Percentiles rank a stretch among this genome's conserved stretches.
Conservation (phyloP, 1,140 invertebrate species). For the Cyrtorhinus lividipennis region DNA sequence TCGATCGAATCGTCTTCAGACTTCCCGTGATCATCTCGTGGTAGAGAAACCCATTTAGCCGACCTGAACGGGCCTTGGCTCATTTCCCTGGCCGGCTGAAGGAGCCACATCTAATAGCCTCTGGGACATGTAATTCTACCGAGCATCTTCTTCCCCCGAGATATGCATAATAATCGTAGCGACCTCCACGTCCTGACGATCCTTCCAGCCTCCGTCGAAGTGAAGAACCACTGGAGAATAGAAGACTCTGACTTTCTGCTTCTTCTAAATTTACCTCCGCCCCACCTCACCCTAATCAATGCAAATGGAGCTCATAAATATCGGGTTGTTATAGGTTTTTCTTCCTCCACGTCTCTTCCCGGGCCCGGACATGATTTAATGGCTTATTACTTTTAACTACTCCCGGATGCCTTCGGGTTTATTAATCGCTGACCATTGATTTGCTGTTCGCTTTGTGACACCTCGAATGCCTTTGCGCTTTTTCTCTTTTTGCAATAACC, state of each 20-base stretch:
- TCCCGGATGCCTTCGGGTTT: neutral
- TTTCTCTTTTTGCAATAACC: neutral
- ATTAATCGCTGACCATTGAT: neutral
- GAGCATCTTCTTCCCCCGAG: neutral
- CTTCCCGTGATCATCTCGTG: too few species aligned
- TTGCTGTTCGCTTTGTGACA: neutral
- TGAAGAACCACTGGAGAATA: neutral
- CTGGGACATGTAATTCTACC: neutral
- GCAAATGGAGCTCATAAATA: conserved; percentile 13
- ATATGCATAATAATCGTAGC: neutral
- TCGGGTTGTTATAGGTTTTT: conserved; percentile 12
- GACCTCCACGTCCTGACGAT: neutral
- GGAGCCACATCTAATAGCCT: neutral
- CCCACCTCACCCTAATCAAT: conserved; percentile 8
- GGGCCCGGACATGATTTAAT: conserved; percentile 1
- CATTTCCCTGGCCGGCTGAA: neutral
- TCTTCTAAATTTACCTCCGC: conserved; percentile 9
- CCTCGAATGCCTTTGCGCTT: neutral
- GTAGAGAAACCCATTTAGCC: neutral
- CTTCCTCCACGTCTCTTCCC: neutral
- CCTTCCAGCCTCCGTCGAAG: neutral
- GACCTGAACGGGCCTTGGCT: neutral
- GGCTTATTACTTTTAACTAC: conserved; percentile 14
- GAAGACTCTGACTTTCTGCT: neutral
- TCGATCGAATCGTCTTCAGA: too few species aligned